Percentiles rank a stretch among this genome's conserved stretches.
Conservation (phyloP, 2,113 vertebrate genomes). For the Enhydra lutris region DNA sequence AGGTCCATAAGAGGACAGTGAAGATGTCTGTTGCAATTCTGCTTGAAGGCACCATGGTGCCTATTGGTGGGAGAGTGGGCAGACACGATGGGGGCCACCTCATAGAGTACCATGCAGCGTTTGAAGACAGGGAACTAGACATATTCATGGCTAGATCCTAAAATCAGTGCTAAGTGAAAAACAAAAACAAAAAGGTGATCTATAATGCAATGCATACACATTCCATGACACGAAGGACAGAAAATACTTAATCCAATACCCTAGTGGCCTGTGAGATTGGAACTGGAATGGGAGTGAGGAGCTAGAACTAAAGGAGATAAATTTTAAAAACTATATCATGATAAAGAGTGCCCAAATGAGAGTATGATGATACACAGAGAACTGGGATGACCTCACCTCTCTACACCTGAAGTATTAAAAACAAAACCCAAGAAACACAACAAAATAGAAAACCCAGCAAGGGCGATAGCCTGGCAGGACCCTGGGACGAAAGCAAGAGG, state of each 20-base stretch:
- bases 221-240: constrained; percentile 11
- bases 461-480: not conserved
- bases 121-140: not conserved
- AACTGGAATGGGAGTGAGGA: not conserved
- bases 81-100: not conserved
- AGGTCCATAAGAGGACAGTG: not conserved
- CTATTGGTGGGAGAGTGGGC: not conserved
- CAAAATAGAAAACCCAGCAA: not conserved
- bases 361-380: not conserved
- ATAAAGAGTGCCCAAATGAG: not conserved
- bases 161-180: not conserved
- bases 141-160: not conserved
- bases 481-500: not conserved
- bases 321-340: not conserved
- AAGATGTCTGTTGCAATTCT: not conserved
- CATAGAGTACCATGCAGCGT: accelerated
- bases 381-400: not conserved
- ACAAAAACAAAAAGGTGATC: not conserved
- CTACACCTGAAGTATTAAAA: not conserved
- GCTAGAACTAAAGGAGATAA: not conserved
- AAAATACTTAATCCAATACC: not conserved
- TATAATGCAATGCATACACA: not conserved
- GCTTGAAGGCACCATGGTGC: not conserved
- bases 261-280: not conserved
- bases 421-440: not conserved